phyloP scores from a whole-genome alignment of 2,888 invertebrate species.

The Amblyjoppa proteus region DNA sequence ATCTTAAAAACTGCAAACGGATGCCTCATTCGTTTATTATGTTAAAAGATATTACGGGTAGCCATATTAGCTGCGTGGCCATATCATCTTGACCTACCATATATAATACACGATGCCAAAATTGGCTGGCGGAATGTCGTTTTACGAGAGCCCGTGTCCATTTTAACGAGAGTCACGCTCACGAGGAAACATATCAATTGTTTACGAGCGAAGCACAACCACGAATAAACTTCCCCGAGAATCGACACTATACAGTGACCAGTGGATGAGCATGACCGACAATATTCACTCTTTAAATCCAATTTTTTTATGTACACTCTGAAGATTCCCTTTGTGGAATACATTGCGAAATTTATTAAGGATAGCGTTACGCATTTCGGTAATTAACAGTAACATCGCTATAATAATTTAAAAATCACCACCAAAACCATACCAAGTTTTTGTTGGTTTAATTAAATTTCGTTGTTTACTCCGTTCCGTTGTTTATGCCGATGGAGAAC shows the following conservation, averaged over 20 bases:
- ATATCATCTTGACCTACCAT: background rate
- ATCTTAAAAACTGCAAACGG: too few species aligned
- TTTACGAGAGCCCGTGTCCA: background rate
- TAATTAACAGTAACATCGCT: background rate
- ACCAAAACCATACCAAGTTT: background rate
- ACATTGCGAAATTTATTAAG: background rate
- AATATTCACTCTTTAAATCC: background rate
- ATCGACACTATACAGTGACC: background rate
- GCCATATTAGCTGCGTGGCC: too few species aligned
- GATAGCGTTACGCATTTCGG: background rate
- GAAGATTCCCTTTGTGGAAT: background rate
- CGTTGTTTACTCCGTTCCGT: background rate
- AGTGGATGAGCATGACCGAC: background rate
- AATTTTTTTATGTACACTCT: background rate
- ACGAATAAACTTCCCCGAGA: background rate
- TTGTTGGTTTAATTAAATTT: slow-evolving; percentile 4
- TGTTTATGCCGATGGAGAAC: background rate
- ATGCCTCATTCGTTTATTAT: too few species aligned
- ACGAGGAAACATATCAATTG: background rate
- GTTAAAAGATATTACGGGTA: too few species aligned
- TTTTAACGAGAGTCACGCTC: slow-evolving; percentile 5
- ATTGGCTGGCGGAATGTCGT: background rate
- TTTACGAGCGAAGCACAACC: background rate
- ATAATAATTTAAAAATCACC: background rate
- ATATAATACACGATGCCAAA: background rate